Base-by-base conservation (phyloP, 2,888 invertebrate species). In the Encarsia formosa region DNA sequence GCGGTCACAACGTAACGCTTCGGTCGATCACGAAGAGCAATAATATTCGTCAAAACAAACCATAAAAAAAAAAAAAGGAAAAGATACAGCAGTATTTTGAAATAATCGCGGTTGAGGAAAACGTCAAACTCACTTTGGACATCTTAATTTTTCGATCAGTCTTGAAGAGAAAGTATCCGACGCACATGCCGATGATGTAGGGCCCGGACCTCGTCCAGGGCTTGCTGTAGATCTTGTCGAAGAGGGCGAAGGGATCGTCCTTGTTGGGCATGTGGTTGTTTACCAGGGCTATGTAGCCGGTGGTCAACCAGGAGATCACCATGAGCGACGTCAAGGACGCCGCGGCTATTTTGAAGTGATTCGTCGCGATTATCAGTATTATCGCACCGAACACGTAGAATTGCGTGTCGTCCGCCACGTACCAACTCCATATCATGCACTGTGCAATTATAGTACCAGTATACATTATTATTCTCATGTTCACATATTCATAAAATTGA, bases 351-450 rank as follows among this genome's bases (percentile, higher is more conserved):
- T 88, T 89, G 69, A 91, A 88, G 71, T 90, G 88, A 62, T 86
- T 87, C 15, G 87, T 84, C 1, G 88, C 89, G 42, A 91, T 70
- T 46, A 91, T 86, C n/a, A 91, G 77, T 26, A 91, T 82, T 5
- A 91, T 80, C 1, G 87, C 87, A 56, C 90, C 89, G 57, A 91
- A 80, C 1, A 88, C 83, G 69, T 91, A 91, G 75, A 91, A 91
- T 67, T 91, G 91, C 0, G 90, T 89, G 68, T 91, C 91, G 64
- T 91, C 89, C 1, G 91, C 87, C 40, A 91, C 76, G 67, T 91
- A 91, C 91, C 91, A 91, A 77, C 90, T 91, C 91, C 91, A 91
- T 29, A 91, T 71, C 91, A 91, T 91, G 70, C 91, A 91, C 90
- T 91, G 77, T 38, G 76, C 76, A n/a, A n/a, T n/a, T 53, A 13